Base-by-base conservation (phyloP, 2,113 vertebrate species). In the Syngnathus scovelli region DNA sequence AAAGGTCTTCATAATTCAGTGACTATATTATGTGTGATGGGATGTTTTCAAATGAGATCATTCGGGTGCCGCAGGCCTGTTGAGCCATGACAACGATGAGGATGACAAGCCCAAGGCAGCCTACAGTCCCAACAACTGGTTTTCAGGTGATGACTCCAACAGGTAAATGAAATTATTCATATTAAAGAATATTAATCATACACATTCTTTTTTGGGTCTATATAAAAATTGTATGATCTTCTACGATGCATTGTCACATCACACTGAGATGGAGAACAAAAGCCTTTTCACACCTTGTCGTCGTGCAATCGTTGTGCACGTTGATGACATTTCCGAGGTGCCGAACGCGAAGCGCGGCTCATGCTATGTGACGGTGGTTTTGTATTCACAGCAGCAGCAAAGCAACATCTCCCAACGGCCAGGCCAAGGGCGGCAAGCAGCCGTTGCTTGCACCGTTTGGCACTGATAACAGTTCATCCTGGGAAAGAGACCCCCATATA, bases 381-480 rank as follows among this genome's bases (percentile, higher is more conserved):
- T 92, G 72, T 91, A 72, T 76, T 89, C 91, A 21, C 89, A 93
- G 92, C 63, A 75, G 77, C 56, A 84, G 66, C 80, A 86, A 91
- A 72, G 72, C 73, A 46, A 75, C 79, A 1, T 86, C 84, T 78
- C 87, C 90, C 36, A 72, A 87, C 72, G 63, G 67, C 79, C 39
- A 74, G 83, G 56, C 33, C 78, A 80, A 70, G 71, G 66, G 51
- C 56, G 68, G 74, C 68, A 58, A 66, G 54, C 88, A 79, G 81
- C 71, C 66, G 60, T 81, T 91, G 67, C 66, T 81, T 59, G 84
- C 90, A n/a, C 92, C 90, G 27, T 91, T 92, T 79, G 92, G 90
- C 71, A 90, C 90, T 74, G 91, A 92, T 86, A 86, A 83, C 72
- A 68, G 69, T 82, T 68, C 84, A 3, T 13, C 82, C 76, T 90